Percentiles rank a stretch among this genome's conserved stretches.
phyloP scores from a whole-genome alignment of 2,113 vertebrate genomes.

The Gallinago jamesoni region DNA sequence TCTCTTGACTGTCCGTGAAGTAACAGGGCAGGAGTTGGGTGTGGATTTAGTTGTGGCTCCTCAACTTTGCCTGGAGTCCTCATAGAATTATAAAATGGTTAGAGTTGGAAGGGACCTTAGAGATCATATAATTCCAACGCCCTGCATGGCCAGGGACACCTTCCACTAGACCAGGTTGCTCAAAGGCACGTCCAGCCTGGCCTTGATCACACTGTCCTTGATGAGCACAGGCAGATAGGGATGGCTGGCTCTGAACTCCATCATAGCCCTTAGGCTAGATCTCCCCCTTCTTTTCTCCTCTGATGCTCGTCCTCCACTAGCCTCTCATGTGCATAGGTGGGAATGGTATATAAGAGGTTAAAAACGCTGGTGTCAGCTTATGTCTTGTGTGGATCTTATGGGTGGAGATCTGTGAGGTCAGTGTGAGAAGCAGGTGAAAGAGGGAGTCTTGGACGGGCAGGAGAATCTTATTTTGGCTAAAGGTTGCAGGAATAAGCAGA shows the following conservation, averaged over 20 bases:
- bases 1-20: not conserved
- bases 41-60: not conserved
- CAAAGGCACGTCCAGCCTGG: not conserved
- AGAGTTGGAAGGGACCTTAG: not conserved
- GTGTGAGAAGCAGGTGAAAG: not conserved
- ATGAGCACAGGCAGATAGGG: not conserved
- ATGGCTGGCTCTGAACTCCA: not conserved
- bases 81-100: not conserved
- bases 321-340: not conserved
- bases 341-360: not conserved
- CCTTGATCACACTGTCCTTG: not conserved
- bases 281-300: not conserved
- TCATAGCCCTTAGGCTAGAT: not conserved
- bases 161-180: not conserved
- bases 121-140: not conserved
- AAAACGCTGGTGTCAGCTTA: not conserved
- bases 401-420: not conserved
- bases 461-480: not conserved
- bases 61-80: not conserved
- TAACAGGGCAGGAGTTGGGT: not conserved
- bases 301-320: not conserved
- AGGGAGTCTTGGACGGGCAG: not conserved
- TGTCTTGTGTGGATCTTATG: not conserved
- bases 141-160: not conserved
- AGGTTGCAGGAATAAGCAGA: not conserved